Percentiles rank a stretch among this genome's conserved stretches.
phyloP scores from a whole-genome alignment of 1,140 invertebrate genomes.

The Pogonomyrmex barbatus region DNA sequence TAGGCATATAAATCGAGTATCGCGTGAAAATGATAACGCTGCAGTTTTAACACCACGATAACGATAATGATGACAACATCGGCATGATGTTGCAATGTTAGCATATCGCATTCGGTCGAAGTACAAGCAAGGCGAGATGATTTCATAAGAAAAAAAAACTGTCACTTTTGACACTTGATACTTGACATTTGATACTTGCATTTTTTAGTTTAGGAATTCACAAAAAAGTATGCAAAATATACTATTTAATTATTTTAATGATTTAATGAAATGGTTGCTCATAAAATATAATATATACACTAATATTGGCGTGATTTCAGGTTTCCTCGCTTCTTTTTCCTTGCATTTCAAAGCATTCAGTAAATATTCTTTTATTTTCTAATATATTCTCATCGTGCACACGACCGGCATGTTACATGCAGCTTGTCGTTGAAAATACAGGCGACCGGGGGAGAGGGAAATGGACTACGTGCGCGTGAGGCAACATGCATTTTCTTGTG shows the following conservation, averaged over 20 bases:
- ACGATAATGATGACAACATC: conserved; percentile 56
- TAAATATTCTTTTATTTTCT: conserved; percentile 10
- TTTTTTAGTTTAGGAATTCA: no score
- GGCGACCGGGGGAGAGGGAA: neutral
- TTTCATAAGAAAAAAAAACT: neutral
- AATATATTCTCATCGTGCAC: conserved; percentile 3
- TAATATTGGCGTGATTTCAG: neutral
- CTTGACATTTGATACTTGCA: no score
- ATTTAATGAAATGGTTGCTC: no score
- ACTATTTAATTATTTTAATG: no score
- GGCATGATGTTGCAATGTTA: neutral
- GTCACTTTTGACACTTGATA: neutral
- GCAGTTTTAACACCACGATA: conserved; percentile 2
- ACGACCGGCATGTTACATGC: neutral
- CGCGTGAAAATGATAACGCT: conserved; percentile 59
- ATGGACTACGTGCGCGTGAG: conserved; percentile 19
- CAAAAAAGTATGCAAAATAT: no score
- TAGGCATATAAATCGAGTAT: conserved; percentile 56
- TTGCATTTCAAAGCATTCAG: conserved; percentile 6
- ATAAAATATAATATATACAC: no score
- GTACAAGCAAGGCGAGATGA: neutral
- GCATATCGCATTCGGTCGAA: conserved; percentile 1
- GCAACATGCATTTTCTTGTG: conserved; percentile 27
- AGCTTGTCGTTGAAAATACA: neutral
- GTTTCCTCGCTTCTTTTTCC: neutral